Evolutionary conservation across 2,888 invertebrate genomes (phyloP), one percentile per base, ranked within the genome.

Genomic region (Frankliniella fusca): DNA sequence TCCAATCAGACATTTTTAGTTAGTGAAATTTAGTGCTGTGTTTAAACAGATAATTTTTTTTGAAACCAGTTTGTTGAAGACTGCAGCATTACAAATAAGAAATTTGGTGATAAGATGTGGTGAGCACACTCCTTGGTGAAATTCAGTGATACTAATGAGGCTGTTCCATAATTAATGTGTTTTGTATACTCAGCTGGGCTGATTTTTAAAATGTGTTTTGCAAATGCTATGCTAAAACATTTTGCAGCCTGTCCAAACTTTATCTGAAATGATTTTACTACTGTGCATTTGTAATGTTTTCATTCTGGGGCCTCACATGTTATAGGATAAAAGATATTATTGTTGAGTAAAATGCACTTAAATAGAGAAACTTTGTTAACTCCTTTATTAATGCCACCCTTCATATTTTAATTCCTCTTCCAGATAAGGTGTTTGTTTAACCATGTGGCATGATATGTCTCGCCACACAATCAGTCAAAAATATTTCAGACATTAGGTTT

Each of bases 171-270:
- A 15, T 1, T n/a, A 15, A 61, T 61, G 20, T 61, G 23, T 11
- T n/a, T 76, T 76, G 27, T 76, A 12, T 76, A 76, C 70, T 76
- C 70, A 76, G 70, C 70, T 76, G 70, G 70, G 27, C 70, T 76
- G 70, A 23, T 76, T 27, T 76, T 76, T 61, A 61, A 61, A 61
- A 20, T 61, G 61, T 18, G 54, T 18, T 11, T 61, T 61, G 61
- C n/a, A 61, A 38, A 38, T 38, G 38, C 38, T 38, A 38, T 38
- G 38, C 5, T 38, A 38, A 38, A 38, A 38, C 38, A 38, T 38
- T 38, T 38, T 38, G 38, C 38, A 38, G 38, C 38, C 38, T 38
- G 38, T 38, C 38, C 38, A 3, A 38, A 38, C 38, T 38, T 38
- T 38, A 38, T 38, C 38, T 38, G 38, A 38, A 5, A 3, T 38